Evolutionary conservation across 1,140 invertebrate species (phyloP), one percentile per base, ranked within the genome.

Genomic region (Notospermus geniculatus): DNA sequence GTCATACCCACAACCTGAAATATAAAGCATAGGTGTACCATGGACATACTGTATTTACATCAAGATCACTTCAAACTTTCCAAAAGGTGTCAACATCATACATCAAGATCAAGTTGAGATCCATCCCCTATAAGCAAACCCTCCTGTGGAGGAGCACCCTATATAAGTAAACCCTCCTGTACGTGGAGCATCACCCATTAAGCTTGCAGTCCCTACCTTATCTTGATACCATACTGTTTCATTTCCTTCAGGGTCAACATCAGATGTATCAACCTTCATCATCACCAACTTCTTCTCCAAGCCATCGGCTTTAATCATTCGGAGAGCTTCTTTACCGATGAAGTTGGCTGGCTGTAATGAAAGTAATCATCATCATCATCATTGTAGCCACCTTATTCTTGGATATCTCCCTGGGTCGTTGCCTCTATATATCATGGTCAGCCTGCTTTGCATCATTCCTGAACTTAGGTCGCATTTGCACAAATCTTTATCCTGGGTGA

Each of bases 241-340:
- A 60, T 76, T 73, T 30, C 77, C 77, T 55, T 71, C 67, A 13
- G 78, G 76, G 57, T 80, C 78, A 23, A 76, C 71, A 28, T 79
- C 68, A 1, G 50, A 23, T n/a, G 70, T 68, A 32, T 80, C 69
- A 0, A 80, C 69, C 22, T 56, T 70, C 2, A 80, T 39, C 43
- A 62, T 63, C 2, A 70, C 74, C 36, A 80, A 60, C 17, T 69
- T 63, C 11, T 69, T 64, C 17, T 54, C 61, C 5, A 74, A 41
- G 9, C 73, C 68, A 13, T 68, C 13, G n/a, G 60, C 57, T n/a
- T 71, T 54, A 19, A 76, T 68, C 29, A 73, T 32, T n/a, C 60
- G n/a, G 15, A 80, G 25, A 27, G 76, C 66, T 15, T 54, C 29
- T 57, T 76, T 74, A 0, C 78, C 78, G n/a, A 79, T 66, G 53